Conservation (phyloP, 1,140 invertebrate species). For the Macrostomum lignano region DNA sequence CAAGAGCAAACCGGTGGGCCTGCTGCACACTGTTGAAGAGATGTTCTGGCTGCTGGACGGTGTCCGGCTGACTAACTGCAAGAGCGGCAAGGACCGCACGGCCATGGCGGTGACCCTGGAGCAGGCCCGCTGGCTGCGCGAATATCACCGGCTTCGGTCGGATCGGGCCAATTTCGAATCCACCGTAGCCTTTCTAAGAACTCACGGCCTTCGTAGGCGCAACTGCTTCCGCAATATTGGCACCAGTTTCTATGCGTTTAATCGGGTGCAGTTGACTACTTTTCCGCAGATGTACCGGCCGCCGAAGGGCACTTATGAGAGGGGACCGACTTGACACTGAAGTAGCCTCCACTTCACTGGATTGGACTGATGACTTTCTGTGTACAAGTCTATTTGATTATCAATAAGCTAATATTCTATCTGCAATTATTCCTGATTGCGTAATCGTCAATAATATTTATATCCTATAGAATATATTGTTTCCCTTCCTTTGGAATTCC, state of each 20-base stretch:
- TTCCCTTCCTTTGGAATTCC: too few relatives aligned
- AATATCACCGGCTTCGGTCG: too few relatives aligned
- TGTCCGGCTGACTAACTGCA: constrained; percentile 64
- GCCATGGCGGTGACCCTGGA: constrained; percentile 75
- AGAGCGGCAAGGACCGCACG: constrained; percentile 81
- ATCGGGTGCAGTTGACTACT: constrained; percentile 51
- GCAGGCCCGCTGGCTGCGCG: constrained; percentile 38
- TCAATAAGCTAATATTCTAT: too few relatives aligned
- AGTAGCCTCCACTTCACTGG: too few relatives aligned
- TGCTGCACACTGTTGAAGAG: not conserved
- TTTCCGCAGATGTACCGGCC: constrained; percentile 58
- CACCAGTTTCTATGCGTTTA: constrained; percentile 63
- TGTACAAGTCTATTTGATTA: too few relatives aligned
- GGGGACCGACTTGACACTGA: too few relatives aligned
- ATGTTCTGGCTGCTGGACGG: constrained; percentile 28
- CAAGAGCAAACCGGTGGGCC: constrained; percentile 1
- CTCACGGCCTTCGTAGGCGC: constrained; percentile 64
- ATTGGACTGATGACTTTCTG: too few relatives aligned
- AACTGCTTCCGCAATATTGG: constrained; percentile 72
- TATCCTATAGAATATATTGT: too few relatives aligned
- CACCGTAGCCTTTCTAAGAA: constrained; percentile 21
- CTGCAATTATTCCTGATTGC: too few relatives aligned
- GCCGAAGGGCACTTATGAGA: constrained; percentile 53
- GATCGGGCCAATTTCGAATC: too few relatives aligned
- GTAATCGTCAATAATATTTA: too few relatives aligned